Evolutionary conservation across 2,113 vertebrate genomes (phyloP), one percentile per base, ranked within the genome.

Genomic region (Solea senegalensis): DNA sequence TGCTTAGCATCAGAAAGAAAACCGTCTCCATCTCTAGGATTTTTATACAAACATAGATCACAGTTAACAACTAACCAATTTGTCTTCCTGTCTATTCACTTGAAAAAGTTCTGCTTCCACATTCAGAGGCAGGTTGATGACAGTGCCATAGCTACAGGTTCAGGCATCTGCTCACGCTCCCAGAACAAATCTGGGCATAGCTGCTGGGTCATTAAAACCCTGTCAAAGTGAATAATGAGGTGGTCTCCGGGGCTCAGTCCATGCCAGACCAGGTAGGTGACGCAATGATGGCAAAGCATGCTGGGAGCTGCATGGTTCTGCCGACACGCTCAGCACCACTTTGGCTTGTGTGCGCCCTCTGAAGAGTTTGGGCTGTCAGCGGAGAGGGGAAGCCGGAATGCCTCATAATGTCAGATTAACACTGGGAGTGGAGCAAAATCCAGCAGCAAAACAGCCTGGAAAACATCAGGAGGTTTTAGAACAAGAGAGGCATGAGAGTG

Each of bases 141-240:
- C 67, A 57, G 65, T 57, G 68, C 39, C 78, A 26, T 8, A 65
- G 70, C 74, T 64, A 45, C 74, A 55, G 69, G 82, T 34, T 75
- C 63, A 45, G 82, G 84, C 90, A 87, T 87, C 88, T 91, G 90
- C 75, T 83, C 39, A 1, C 49, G 77, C 70, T 73, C 74, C 73
- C 73, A 66, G 59, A 77, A 72, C 77, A 78, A 69, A 76, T 43
- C 76, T 49, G 73, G 82, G 75, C 57, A 40, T 56, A 66, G 76
- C 78, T 62, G 81, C 71, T 65, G 74, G 83, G 83, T 91, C 80
- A 80, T 73, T 34, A 78, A 79, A 83, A 87, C 82, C 82, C 83
- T 84, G 88, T 89, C 89, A 87, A 61, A 89, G 84, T 91, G 91
- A 91, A 84, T 89, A 90, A 90, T 90, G 88, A 90, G 81, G 70